Percentiles rank a stretch among this genome's conserved stretches.
phyloP scores from a whole-genome alignment of 2,113 vertebrate species.

The Hepsetus odoe region DNA sequence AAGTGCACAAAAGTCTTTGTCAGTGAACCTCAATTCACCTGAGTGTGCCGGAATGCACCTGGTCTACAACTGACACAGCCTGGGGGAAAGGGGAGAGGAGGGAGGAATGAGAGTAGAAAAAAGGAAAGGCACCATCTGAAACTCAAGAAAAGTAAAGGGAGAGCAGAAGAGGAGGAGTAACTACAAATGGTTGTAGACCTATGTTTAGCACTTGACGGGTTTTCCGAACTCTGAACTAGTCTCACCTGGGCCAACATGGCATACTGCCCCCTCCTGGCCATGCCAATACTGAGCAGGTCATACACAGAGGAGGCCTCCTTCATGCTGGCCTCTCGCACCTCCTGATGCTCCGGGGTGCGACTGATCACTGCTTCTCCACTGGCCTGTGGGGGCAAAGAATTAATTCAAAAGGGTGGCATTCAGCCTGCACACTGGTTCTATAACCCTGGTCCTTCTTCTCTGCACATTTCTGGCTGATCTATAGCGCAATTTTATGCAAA shows the following conservation, averaged over 20 bases:
- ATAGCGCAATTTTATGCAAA: no score
- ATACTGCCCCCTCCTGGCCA: conserved; percentile 98
- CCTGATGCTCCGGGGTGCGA: conserved; percentile 86
- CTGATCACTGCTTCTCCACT: conserved; percentile 92
- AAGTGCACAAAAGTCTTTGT: not conserved
- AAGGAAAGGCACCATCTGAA: conserved; percentile 7
- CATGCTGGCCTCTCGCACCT: conserved; percentile 85
- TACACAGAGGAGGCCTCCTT: conserved; percentile 89
- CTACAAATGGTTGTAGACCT: not conserved
- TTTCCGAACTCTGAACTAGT: conserved; percentile 7
- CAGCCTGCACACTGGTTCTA: not conserved
- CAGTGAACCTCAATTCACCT: conserved; percentile 44
- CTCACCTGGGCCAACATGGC: conserved; percentile 94
- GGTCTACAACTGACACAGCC: conserved; percentile 43
- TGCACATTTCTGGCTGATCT: not conserved
- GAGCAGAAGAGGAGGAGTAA: conserved; percentile 1
- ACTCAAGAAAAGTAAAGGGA: conserved; percentile 25
- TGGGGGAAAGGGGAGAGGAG: conserved; percentile 28
- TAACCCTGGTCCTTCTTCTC: not conserved
- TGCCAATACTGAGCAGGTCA: conserved; percentile 92
- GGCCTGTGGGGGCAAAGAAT: conserved; percentile 75
- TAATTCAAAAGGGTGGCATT: not conserved
- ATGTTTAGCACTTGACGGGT: not conserved
- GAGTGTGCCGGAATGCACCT: conserved; percentile 17
- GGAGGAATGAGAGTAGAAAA: conserved; percentile 23